Evolutionary conservation across 1,140 invertebrate genomes (phyloP).

Genomic region (Drosophila bocqueti): DNA sequence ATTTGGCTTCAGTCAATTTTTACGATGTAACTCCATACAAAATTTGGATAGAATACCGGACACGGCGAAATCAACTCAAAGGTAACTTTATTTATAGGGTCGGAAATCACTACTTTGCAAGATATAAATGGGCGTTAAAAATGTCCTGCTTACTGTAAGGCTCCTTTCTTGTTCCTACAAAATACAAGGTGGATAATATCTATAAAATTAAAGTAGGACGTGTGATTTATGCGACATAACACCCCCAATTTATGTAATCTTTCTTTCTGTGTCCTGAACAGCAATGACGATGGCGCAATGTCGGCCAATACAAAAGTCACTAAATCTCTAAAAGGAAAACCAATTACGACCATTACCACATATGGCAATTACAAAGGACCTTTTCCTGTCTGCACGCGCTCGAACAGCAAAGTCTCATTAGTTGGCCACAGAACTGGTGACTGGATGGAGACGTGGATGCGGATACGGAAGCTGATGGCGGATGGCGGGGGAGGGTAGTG

Average conservation of each 20-base stretch:
- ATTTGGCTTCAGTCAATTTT: too few species aligned
- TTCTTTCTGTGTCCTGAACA: slow-evolving; percentile 6
- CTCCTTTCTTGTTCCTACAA: neutral
- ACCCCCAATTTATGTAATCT: slow-evolving; percentile 6
- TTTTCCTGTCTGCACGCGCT: slow-evolving; percentile 63
- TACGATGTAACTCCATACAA: too few species aligned
- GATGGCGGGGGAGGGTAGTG: slow-evolving; percentile 18
- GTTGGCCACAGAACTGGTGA: slow-evolving; percentile 62
- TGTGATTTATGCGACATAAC: slow-evolving; percentile 3
- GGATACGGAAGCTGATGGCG: neutral
- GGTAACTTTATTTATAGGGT: too few species aligned
- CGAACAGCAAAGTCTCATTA: slow-evolving; percentile 81
- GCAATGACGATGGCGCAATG: slow-evolving; percentile 40
- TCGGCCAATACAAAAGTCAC: slow-evolving; percentile 77
- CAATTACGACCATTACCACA: slow-evolving; percentile 82
- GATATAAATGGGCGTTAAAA: neutral
- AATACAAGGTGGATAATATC: neutral
- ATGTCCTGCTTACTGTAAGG: neutral
- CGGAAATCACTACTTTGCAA: too few species aligned
- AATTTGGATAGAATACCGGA: too few species aligned
- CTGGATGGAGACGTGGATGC: slow-evolving; percentile 1
- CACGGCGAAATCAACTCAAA: too few species aligned
- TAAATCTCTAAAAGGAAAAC: slow-evolving; percentile 83
- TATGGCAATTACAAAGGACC: slow-evolving; percentile 81
- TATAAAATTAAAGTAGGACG: neutral